Evolutionary conservation across 2,888 invertebrate species (phyloP).

Genomic region (Oxystoma pomonae): DNA sequence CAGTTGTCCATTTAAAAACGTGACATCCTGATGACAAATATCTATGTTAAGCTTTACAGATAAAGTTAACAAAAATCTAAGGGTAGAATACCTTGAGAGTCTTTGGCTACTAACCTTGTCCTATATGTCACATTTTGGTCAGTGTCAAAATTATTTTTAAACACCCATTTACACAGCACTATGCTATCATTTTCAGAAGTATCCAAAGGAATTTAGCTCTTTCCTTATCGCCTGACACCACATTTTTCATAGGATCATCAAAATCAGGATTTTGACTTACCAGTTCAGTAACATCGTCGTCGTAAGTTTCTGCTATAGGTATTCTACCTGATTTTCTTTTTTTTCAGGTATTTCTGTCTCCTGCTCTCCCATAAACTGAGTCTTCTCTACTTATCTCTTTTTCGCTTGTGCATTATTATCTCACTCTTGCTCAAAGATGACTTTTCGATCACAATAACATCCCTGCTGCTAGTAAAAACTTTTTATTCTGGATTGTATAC

Average conservation of each 20-base stretch:
- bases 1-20: neutral
- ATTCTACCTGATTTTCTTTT: slow-evolving; percentile 20
- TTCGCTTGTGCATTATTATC: neutral
- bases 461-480: slow-evolving; percentile 23
- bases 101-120: slow-evolving; percentile 1
- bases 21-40: neutral
- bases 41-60: slow-evolving; percentile 4
- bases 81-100: neutral
- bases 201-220: neutral
- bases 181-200: neutral
- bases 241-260: neutral
- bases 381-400: slow-evolving; percentile 7
- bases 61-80: slow-evolving; percentile 9
- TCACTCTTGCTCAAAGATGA: neutral
- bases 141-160: neutral
- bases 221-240: slow-evolving; percentile 1
- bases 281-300: slow-evolving; percentile 17
- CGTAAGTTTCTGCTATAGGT: slow-evolving; percentile 16
- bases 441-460: slow-evolving; percentile 19
- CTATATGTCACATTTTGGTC: neutral
- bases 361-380: slow-evolving; percentile 12
- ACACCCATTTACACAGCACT: neutral
- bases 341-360: slow-evolving; percentile 10
- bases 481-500: slow-evolving; percentile 25
- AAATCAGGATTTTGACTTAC: neutral